Conservation (phyloP, 2,797 vertebrate species). For the Pterois miles region DNA sequence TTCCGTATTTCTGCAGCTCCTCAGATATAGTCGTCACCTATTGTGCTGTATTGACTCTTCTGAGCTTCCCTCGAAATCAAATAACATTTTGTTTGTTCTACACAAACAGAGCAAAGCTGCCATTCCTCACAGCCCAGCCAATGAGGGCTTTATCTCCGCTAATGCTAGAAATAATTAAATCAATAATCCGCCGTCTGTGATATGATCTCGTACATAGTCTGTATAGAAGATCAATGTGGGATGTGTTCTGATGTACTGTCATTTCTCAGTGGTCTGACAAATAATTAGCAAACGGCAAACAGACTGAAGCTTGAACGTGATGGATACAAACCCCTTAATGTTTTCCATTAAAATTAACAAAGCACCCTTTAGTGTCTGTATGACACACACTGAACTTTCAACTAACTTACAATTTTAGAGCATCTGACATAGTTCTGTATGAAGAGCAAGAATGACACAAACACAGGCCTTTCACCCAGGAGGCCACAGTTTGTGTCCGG, state of each 20-base stretch:
- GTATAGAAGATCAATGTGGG: slow-evolving; percentile 29
- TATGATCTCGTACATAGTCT: slow-evolving; percentile 43
- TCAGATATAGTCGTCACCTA: neutral
- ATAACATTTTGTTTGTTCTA: slow-evolving; percentile 38
- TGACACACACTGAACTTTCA: too few relatives aligned
- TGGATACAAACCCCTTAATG: neutral
- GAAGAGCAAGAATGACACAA: too few relatives aligned
- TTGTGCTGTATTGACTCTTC: slow-evolving; percentile 7
- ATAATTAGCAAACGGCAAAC: slow-evolving; percentile 51
- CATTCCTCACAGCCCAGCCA: slow-evolving; percentile 6
- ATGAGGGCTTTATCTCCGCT: slow-evolving; percentile 38
- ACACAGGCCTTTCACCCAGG: too few relatives aligned
- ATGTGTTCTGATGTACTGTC: slow-evolving; percentile 8
- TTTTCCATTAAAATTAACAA: neutral
- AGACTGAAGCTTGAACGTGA: slow-evolving; percentile 11
- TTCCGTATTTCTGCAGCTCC: neutral
- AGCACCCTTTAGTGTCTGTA: too few relatives aligned
- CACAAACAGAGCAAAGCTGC: slow-evolving; percentile 32
- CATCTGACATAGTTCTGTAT: too few relatives aligned
- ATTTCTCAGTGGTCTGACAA: slow-evolving; percentile 35
- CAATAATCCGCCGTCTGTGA: slow-evolving; percentile 60
- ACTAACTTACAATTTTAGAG: too few relatives aligned
- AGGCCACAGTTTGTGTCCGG: too few relatives aligned
- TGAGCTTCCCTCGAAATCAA: slow-evolving; percentile 20
- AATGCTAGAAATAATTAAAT: slow-evolving; percentile 62